These are phyloP conservation scores for Drosophila fungiperda DNA, from an alignment of 2,888 invertebrate genomes.

Conservation along the genomic window DNA sequence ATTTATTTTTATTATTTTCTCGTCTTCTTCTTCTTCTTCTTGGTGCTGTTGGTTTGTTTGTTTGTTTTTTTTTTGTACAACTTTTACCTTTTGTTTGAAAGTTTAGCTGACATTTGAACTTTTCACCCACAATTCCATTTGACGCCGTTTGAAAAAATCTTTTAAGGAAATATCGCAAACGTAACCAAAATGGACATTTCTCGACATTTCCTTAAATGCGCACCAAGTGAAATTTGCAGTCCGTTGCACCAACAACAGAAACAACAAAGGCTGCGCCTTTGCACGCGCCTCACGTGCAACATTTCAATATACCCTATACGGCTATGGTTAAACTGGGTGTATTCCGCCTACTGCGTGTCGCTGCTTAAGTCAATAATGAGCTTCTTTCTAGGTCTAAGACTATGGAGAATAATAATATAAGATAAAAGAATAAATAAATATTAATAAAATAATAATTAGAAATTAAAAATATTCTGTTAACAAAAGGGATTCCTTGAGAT, in stretches of 20 bases:
- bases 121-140: constrained; percentile 82
- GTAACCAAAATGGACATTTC: constrained; percentile 79
- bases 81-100: constrained; percentile 79
- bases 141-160: constrained; percentile 56
- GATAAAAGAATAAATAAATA: background rate
- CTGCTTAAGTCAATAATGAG: background rate
- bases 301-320: constrained; percentile 39
- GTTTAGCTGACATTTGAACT: constrained; percentile 79
- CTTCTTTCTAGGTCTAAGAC: background rate
- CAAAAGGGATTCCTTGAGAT: no score
- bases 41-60: constrained; percentile 15
- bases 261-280: constrained; percentile 63
- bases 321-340: background rate
- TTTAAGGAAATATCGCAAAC: constrained; percentile 71
- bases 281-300: constrained; percentile 68
- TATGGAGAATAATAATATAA: background rate
- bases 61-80: constrained; percentile 18
- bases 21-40: background rate
- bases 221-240: constrained; percentile 75
- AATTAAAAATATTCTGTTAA: background rate
- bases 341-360: background rate
- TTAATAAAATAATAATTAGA: background rate
- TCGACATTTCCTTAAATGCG: constrained; percentile 82
- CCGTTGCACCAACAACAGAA: constrained; percentile 24
- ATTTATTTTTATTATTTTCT: constrained; percentile 28